Conservation (phyloP, 2,888 invertebrate genomes). For the Cryptocephalus moraei region DNA sequence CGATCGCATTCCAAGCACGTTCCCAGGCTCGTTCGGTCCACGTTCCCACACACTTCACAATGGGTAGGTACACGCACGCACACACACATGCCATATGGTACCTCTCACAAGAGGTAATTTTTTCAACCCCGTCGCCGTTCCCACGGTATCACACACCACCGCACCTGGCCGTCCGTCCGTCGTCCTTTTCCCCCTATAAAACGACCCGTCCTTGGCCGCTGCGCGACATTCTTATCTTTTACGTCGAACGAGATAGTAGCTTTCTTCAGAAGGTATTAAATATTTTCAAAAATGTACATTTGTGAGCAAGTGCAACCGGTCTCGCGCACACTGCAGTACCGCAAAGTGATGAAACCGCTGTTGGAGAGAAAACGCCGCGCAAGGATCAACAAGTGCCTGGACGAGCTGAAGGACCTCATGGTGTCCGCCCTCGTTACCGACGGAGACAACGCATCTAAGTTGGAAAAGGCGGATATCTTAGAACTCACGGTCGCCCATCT, state of each 20-base stretch:
- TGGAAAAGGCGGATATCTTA: slow-evolving; percentile 82
- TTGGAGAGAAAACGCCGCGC: slow-evolving; percentile 80
- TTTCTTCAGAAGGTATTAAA: slow-evolving; percentile 5
- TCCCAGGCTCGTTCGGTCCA: slow-evolving; percentile 14
- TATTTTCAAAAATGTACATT: slow-evolving; percentile 23
- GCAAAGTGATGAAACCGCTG: slow-evolving; percentile 91
- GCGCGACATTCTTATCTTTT: background rate
- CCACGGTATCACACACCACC: slow-evolving; percentile 15
- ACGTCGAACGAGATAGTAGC: slow-evolving; percentile 6
- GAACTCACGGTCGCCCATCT: slow-evolving; percentile 78
- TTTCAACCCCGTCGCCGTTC: slow-evolving; percentile 11
- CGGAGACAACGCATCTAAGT: slow-evolving; percentile 77
- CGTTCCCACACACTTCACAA: slow-evolving; percentile 14
- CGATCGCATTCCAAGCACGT: slow-evolving; percentile 19
- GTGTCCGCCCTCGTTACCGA: slow-evolving; percentile 75
- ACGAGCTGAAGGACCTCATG: slow-evolving; percentile 83
- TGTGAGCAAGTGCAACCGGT: slow-evolving; percentile 38
- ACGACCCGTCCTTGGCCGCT: slow-evolving; percentile 20
- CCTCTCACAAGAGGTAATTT: background rate
- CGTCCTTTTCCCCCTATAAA: slow-evolving; percentile 46
- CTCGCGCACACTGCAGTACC: slow-evolving; percentile 85
- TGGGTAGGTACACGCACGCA: background rate
- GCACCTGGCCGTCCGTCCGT: slow-evolving; percentile 11
- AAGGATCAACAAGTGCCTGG: slow-evolving; percentile 81
- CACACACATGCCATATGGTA: too few relatives aligned